These are phyloP conservation scores for Brachionus koreanus DNA, from an alignment of 1,140 invertebrate species.

Conservation along the genomic window DNA sequence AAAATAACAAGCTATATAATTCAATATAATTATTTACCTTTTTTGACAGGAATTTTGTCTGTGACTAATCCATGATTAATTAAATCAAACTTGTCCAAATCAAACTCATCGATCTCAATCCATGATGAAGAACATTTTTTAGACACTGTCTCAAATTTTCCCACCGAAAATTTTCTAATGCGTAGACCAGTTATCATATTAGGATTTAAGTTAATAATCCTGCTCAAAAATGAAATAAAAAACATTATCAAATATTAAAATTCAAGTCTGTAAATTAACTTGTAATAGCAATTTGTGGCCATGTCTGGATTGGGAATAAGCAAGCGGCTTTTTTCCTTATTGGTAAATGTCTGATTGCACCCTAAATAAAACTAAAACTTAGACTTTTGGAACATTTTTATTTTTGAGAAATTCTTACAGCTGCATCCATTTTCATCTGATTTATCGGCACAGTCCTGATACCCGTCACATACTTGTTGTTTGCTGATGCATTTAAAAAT, in stretches of 20 bases:
- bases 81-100: not conserved
- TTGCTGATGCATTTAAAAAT: not conserved
- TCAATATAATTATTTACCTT: not conserved
- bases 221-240: not conserved
- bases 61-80: not conserved
- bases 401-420: not conserved
- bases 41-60: not conserved
- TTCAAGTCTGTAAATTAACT: not conserved
- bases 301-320: not conserved
- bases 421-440: not conserved
- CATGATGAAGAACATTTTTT: not conserved
- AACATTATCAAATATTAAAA: not conserved
- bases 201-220: not conserved
- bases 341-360: not conserved
- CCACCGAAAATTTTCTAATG: conserved; percentile 14
- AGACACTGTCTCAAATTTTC: not conserved
- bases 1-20: not conserved
- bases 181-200: not conserved
- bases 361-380: not conserved
- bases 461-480: conserved; percentile 2
- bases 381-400: not conserved
- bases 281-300: not conserved
- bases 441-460: not conserved
- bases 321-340: not conserved
- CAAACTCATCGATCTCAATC: not conserved